These are phyloP conservation scores for Ispidina picta DNA, from an alignment of 2,797 vertebrate species.

Conservation along the genomic window DNA sequence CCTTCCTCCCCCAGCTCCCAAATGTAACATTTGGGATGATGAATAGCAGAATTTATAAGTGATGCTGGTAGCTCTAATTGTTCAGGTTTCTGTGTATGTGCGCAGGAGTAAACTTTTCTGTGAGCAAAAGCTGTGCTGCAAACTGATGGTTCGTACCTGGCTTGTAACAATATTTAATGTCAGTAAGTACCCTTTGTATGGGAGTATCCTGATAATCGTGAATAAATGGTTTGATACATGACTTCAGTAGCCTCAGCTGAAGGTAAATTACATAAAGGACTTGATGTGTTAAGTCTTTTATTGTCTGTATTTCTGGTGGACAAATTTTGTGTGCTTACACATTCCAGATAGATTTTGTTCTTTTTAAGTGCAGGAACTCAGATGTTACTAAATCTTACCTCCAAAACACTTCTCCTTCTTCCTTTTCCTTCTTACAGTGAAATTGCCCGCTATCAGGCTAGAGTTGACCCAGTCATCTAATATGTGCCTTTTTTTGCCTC, in stretches of 20 bases:
- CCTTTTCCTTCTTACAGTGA: not conserved
- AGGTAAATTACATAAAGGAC: not conserved
- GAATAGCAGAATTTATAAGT: slow-evolving; percentile 40
- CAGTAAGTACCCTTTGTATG: not conserved
- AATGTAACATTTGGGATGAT: slow-evolving; percentile 62
- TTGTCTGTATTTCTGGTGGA: not conserved
- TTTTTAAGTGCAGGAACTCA: not conserved
- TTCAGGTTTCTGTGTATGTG: not conserved
- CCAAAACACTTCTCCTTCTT: not conserved
- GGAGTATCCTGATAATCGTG: not conserved
- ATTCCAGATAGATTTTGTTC: not conserved
- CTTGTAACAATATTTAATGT: slow-evolving; percentile 45
- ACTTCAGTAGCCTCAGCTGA: not conserved
- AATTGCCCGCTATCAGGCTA: not conserved
- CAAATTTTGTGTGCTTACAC: not conserved
- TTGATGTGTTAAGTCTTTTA: not conserved
- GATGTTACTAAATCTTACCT: not conserved
- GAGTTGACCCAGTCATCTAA: not conserved
- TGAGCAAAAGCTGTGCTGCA: slow-evolving; percentile 5
- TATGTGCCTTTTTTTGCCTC: not conserved
- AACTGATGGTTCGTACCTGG: slow-evolving; percentile 25
- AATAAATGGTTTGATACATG: not conserved
- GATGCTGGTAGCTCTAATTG: slow-evolving; percentile 48
- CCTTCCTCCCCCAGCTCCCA: slow-evolving; percentile 49
- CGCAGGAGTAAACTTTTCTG: not conserved